Conservation (phyloP, 2,113 vertebrate species). For the Marmota monax region DNA sequence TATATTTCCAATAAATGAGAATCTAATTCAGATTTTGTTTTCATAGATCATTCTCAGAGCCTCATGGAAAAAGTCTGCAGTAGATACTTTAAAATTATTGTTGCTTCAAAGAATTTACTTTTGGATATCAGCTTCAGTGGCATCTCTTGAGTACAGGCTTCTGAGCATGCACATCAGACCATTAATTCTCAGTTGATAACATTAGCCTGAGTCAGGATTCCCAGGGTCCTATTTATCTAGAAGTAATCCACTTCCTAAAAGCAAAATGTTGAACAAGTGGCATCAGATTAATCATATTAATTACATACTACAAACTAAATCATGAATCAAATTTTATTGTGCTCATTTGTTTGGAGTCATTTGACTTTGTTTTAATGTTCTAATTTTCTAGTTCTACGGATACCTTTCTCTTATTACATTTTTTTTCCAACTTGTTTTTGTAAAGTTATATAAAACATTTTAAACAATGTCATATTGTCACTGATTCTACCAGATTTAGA, state of each 20-base stretch:
- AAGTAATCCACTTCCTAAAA: neutral
- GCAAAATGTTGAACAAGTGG: neutral
- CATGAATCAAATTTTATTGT: neutral
- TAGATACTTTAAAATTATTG: neutral
- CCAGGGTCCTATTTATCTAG: neutral
- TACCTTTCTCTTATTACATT: neutral
- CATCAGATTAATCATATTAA: neutral
- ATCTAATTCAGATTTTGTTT: neutral
- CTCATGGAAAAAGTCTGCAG: neutral
- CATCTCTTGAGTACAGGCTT: neutral
- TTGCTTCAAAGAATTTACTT: neutral
- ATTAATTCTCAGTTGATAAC: neutral
- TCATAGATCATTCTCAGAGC: neutral
- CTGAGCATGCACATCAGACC: neutral
- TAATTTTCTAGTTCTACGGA: neutral
- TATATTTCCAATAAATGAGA: neutral
- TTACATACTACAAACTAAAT: neutral
- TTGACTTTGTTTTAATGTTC: neutral
- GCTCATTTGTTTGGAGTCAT: neutral
- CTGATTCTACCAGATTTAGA: neutral
- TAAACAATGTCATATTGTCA: neutral
- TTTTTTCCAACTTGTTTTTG: neutral
- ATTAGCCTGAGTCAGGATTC: neutral
- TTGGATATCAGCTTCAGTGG: neutral
- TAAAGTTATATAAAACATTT: constrained; percentile 25